These are phyloP conservation scores for Papilio elwesi DNA, from an alignment of 2,888 invertebrate genomes.

Conservation along the genomic window DNA sequence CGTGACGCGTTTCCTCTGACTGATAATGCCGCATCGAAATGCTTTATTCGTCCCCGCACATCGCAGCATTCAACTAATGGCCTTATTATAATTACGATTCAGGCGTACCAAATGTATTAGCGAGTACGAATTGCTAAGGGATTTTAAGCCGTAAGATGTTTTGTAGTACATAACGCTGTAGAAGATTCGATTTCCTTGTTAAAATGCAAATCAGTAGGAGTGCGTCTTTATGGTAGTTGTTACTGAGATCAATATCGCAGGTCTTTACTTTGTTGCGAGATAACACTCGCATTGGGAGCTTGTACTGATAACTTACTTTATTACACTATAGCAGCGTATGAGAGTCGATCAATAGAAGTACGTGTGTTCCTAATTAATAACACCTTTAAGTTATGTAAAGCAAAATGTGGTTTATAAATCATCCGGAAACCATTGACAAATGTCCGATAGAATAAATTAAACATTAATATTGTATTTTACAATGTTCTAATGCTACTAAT, in stretches of 20 bases:
- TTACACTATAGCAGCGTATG: background rate
- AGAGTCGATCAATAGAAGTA: background rate
- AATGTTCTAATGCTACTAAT: no score
- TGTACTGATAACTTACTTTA: conserved; percentile 11
- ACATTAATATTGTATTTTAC: no score
- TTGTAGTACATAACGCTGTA: conserved; percentile 37
- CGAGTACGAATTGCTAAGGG: conserved; percentile 21
- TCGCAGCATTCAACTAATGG: conserved; percentile 44
- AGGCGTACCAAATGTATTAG: conserved; percentile 46
- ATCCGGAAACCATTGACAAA: background rate
- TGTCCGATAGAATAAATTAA: no score
- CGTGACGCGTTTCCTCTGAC: conserved; percentile 41
- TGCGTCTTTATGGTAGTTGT: conserved; percentile 21
- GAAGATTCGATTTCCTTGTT: conserved; percentile 31
- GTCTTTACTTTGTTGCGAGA: conserved; percentile 3
- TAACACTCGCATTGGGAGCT: background rate
- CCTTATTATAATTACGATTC: conserved; percentile 52
- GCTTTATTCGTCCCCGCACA: conserved; percentile 43
- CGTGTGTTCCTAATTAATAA: background rate
- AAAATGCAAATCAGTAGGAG: conserved; percentile 22
- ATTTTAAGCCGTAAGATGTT: conserved; percentile 40
- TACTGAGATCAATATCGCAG: conserved; percentile 11
- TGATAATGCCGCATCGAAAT: conserved; percentile 43
- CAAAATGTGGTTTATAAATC: background rate
- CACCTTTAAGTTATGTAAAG: background rate